Evolutionary conservation across 2,888 invertebrate genomes (phyloP), one percentile per base, ranked within the genome.

Genomic region (Erebia epiphron): DNA sequence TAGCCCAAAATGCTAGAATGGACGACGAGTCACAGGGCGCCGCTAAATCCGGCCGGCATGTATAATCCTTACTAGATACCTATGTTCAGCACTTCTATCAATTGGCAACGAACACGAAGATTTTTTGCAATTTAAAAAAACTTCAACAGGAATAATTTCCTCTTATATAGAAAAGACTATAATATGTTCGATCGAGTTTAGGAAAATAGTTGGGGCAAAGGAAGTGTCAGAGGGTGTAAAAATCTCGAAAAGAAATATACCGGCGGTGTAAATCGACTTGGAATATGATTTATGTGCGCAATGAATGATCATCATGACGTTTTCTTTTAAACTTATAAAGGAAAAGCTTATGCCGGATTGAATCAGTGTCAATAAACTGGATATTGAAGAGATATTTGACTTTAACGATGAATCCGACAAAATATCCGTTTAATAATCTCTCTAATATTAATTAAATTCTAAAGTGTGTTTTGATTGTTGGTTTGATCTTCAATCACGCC

Each of bases 231-330:
- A 82, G 83, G 83, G 86, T 81, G 83, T 82, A 82, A 80, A 83
- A 85, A 83, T 86, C 82, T 85, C 80, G 78, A 86, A 87, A 62
- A 85, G 83, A 85, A 87, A 85, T 84, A 84, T 83, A 75, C 74
- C 73, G 74, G 83, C 81, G 80, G 80, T 83, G 81, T 82, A 82
- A 86, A 86, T 86, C 84, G 82, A 80, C 81, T 85, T 82, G 82
- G 80, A 87, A 83, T 83, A 84, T 86, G 83, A 87, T 85, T 84
- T 85, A 79, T 78, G 75, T 71, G 72, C 72, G 75, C 72, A 77
- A 75, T 78, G 81, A 79, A 77, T 75, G 79, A 82, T 80, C 79
- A 73, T 78, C 75, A 70, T 74, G 74, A 72, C 63, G 49, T 66
- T 72, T 69, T 61, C 67, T 69, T 71, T 73, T 67, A 71, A 73